Base-by-base conservation (phyloP, 2,113 vertebrate species). In the Toxotes jaculatrix region DNA sequence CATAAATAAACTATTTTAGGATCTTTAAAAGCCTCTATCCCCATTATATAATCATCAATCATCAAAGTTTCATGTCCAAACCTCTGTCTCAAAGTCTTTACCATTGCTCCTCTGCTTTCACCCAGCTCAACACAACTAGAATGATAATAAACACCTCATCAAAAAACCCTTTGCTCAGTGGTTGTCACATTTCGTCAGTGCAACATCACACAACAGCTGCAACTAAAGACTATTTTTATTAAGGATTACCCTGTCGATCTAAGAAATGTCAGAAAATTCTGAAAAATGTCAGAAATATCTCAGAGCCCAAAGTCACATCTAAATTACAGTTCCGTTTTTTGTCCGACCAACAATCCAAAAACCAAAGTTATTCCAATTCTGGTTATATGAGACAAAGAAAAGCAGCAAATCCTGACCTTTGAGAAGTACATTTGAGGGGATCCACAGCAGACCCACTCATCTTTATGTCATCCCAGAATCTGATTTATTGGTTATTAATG, bases 121-220 rank as follows among this genome's bases (percentile, higher is more conserved):
- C 4, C n/a, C 49, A 56, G 4, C n/a, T 69, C 67, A 45, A 42
- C 56, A 64, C 74, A 67, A 45, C 16, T 36, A 12, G 60, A 77
- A 34, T n/a, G 7, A 53, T 60, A 8, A 19, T 7, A 16, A 31
- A 32, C 32, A 60, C 14, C 14, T 23, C 21, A 55, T 4, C 53
- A 55, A 55, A 55, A 53, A 10, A 55, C n/a, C 4, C 47, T 7
- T 49, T 6, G 7, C 47, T 7, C 47, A 14, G 3, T 14, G 13
- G 43, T 16, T 45, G 68, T 42, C 17, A 66, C 42, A 16, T n/a
- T 61, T 31, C 19, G n/a, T 51, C 36, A 43, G 36, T 55, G 11
- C 23, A 56, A n/a, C 4, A 2, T n/a, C 9, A n/a, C 21, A 53
- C 0, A 53, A 21, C 49, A 53, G 49, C 49, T n/a, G 14, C 21